Conservation (phyloP, 2,888 invertebrate genomes). For the Himalopsyche japonica region DNA sequence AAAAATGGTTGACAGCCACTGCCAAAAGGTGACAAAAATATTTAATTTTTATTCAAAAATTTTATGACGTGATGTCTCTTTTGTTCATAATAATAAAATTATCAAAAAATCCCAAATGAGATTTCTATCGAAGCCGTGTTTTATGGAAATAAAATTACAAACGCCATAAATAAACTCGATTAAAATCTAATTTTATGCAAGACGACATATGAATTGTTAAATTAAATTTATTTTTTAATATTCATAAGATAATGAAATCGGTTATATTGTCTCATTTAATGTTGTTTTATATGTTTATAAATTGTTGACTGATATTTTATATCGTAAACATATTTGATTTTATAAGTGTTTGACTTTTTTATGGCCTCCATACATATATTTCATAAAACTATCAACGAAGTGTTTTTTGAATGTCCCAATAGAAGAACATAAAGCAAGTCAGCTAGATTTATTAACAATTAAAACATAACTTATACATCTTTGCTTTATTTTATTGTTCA, state of each 20-base stretch:
- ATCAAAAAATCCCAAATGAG: not conserved
- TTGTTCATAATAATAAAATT: not conserved
- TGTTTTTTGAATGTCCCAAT: not conserved
- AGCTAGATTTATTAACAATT: not conserved
- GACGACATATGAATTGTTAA: slow-evolving; percentile 7
- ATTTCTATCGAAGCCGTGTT: not conserved
- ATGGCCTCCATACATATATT: not conserved
- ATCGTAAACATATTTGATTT: not conserved
- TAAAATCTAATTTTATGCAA: slow-evolving; percentile 7
- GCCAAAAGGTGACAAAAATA: not conserved
- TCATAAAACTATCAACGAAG: not conserved
- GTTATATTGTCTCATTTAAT: slow-evolving; percentile 9
- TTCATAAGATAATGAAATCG: slow-evolving; percentile 19
- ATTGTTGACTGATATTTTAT: not conserved
- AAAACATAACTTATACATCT: not conserved
- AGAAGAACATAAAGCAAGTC: not conserved
- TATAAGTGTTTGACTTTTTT: not conserved
- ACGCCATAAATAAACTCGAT: slow-evolving; percentile 13
- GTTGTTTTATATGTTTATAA: slow-evolving; percentile 15
- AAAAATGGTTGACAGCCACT: no score
- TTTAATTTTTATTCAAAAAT: not conserved
- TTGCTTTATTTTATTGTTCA: no score
- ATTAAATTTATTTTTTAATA: slow-evolving; percentile 10
- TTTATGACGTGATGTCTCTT: not conserved
- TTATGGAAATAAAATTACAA: slow-evolving; percentile 1